Conservation (phyloP, 2,888 invertebrate species). For the Leptopilina drosophilae region DNA sequence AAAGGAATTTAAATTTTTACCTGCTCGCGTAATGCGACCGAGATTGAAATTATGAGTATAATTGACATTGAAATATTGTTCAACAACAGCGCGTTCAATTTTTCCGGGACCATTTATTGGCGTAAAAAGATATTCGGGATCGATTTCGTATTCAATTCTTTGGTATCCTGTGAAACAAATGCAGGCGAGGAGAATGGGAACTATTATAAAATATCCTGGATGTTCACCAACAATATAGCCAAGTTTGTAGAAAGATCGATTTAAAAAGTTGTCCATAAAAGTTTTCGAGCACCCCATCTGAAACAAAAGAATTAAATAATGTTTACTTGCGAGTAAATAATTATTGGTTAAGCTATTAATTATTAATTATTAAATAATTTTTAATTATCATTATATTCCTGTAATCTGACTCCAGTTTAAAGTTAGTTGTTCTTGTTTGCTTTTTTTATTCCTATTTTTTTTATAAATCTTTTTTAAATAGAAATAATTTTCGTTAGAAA, state of each 20-base stretch:
- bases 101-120: slow-evolving; percentile 92
- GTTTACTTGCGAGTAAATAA: not conserved
- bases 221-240: slow-evolving; percentile 88
- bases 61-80: slow-evolving; percentile 91
- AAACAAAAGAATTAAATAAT: slow-evolving; percentile 58
- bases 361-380: no score
- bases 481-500: no score
- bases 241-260: slow-evolving; percentile 88
- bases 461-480: no score
- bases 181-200: slow-evolving; percentile 89
- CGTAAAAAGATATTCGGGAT: slow-evolving; percentile 95
- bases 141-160: slow-evolving; percentile 91
- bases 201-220: slow-evolving; percentile 92
- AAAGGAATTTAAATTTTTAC: slow-evolving; percentile 74
- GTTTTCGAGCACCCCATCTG: slow-evolving; percentile 87
- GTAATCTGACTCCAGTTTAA: no score
- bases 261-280: slow-evolving; percentile 88
- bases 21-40: slow-evolving; percentile 91
- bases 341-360: no score
- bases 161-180: slow-evolving; percentile 93
- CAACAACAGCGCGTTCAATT: slow-evolving; percentile 88
- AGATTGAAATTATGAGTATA: slow-evolving; percentile 91
- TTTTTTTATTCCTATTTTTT: no score
- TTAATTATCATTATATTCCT: no score
- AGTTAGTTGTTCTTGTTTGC: no score